These are phyloP conservation scores for Danio tinwini DNA, from an alignment of 2,797 vertebrate genomes.

Conservation along the genomic window DNA sequence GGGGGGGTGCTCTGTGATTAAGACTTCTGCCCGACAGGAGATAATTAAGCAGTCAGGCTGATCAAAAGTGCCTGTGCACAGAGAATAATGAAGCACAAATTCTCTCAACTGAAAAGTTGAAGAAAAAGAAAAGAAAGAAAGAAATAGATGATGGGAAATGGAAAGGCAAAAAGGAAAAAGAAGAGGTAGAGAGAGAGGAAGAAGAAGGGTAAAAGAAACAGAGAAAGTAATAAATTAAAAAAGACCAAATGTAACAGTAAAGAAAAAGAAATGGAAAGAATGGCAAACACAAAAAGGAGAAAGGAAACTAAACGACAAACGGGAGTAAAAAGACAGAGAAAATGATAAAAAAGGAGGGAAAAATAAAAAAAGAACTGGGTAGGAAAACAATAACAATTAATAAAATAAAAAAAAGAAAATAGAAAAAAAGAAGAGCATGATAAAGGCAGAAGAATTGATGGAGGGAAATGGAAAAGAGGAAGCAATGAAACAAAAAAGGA, in stretches of 20 bases:
- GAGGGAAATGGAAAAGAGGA: background rate
- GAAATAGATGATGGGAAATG: background rate
- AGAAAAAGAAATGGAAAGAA: too few relatives aligned
- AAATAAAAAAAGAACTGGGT: background rate
- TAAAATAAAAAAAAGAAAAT: too few relatives aligned
- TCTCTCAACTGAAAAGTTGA: slow-evolving; percentile 5
- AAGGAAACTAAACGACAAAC: too few relatives aligned
- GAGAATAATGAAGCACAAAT: slow-evolving; percentile 31
- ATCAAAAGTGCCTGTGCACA: background rate
- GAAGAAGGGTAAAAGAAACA: background rate
- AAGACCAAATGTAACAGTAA: background rate
- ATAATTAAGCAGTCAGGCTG: slow-evolving; percentile 72
- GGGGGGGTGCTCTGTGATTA: slow-evolving; percentile 71
- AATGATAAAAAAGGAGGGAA: background rate
- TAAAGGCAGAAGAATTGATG: background rate
- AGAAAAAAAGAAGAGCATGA: background rate
- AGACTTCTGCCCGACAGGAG: slow-evolving; percentile 67
- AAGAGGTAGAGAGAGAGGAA: background rate
- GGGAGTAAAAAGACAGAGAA: background rate
- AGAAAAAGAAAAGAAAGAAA: background rate
- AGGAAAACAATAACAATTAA: background rate
- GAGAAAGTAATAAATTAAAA: background rate
- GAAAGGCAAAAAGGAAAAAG: background rate
- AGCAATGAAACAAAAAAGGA: background rate
- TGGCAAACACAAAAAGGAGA: background rate